A percentile compares a stretch with the other conserved stretches of the same genome.
Conservation (phyloP, 2,888 invertebrate species). For the Callyntrura guangdongensis region DNA sequence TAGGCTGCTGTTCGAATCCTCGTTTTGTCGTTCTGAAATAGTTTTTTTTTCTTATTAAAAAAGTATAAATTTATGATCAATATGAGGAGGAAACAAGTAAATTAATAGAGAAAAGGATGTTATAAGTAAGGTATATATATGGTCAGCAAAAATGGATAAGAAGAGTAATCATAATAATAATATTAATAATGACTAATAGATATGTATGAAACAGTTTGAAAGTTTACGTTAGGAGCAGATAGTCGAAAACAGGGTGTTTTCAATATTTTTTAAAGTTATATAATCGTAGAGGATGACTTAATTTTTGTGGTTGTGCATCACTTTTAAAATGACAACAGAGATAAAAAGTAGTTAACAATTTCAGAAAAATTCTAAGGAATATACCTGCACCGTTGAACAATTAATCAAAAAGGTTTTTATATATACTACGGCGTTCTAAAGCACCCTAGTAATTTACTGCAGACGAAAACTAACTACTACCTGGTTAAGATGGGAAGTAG, state of each 20-base stretch:
- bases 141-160: conserved; percentile 23
- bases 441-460: too few relatives aligned
- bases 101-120: not conserved
- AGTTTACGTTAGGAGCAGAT: not conserved
- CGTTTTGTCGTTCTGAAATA: not conserved
- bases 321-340: too few relatives aligned
- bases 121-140: not conserved
- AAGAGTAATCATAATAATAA: not conserved
- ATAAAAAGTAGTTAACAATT: too few relatives aligned
- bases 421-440: too few relatives aligned
- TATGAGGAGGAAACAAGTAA: conserved; percentile 10
- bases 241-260: too few relatives aligned
- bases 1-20: conserved; percentile 12
- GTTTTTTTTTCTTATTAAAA: conserved; percentile 16
- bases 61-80: conserved; percentile 31
- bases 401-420: too few relatives aligned
- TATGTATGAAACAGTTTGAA: not conserved
- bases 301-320: not conserved
- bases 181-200: conserved; percentile 11
- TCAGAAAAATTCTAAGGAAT: too few relatives aligned
- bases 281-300: conserved; percentile 14
- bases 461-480: too few relatives aligned
- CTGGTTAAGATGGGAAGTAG: too few relatives aligned
- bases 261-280: not conserved
- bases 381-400: too few relatives aligned